A percentile compares a stretch with the other conserved stretches of the same genome.
Evolutionary conservation across 92 coral and sea anemone species (phyloP).

Genomic region (Virgularia gustaviana): DNA sequence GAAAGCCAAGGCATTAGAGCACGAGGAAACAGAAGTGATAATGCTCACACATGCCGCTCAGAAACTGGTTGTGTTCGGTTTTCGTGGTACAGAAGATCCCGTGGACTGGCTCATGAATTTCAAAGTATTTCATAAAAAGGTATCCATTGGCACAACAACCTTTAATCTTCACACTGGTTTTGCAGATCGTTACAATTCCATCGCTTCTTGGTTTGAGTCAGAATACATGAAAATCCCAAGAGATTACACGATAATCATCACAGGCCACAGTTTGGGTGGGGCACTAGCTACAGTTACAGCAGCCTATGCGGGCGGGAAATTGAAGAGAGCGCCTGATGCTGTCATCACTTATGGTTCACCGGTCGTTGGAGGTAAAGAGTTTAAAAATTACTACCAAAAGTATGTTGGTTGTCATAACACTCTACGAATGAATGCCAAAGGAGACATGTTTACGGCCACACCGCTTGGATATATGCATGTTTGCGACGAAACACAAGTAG

Average conservation of each 20-base stretch:
- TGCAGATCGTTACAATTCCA: conserved; percentile 1
- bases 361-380: background rate
- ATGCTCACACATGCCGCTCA: background rate
- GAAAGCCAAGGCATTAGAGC: background rate
- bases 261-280: conserved; percentile 24
- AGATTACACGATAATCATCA: conserved; percentile 1
- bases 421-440: background rate
- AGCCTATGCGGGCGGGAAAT: background rate
- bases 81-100: background rate
- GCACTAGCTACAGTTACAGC: conserved; percentile 3
- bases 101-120: background rate
- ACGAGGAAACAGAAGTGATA: conserved; percentile 3
- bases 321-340: conserved; percentile 5
- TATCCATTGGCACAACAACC: background rate
- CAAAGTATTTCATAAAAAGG: background rate
- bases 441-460: background rate
- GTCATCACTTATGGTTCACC: conserved; percentile 13
- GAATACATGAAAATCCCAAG: background rate
- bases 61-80: conserved; percentile 17
- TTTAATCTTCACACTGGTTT: conserved; percentile 3
- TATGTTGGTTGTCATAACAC: conserved; percentile 5
- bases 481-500: background rate
- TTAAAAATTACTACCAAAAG: background rate
- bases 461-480: conserved; percentile 10
- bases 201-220: conserved; percentile 11